Base-by-base conservation (phyloP, 92 coral and sea anemone species). In the Palythoa grandis region DNA sequence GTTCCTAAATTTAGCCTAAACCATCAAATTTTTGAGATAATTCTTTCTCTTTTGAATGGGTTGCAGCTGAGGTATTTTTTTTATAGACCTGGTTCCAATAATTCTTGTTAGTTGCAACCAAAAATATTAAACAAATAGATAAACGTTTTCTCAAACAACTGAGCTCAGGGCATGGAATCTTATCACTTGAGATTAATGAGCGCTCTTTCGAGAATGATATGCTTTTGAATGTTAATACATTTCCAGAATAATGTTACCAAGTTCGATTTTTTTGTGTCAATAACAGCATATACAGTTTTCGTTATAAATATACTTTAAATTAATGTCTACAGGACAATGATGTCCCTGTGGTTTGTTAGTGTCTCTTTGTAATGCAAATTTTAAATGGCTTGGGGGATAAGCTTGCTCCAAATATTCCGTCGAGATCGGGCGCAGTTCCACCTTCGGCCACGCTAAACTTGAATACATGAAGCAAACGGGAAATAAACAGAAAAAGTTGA, bases 371-470 rank as follows among this genome's bases (percentile, higher is more conserved):
- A 24, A 93, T 91, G 24, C 84, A 68, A 50, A 97, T 78, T 15
- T 89, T 56, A 79, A 91, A 97, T 3, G 99, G 99, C 57, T 97
- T 97, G 1, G 99, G 98, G 35, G 92, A 89, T 65, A 97, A 77
- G 17, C 93, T 94, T 23, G 99, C 92, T 7, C 97, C 98, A 69
- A 95, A 92, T 70, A 95, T 70, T 70, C 98, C 99, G 47, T 95
- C 98, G 52, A 91, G 88, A 52, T 94, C 97, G 16, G 99, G 99
- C 10, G 78, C 88, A 70, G 90, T 84, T 12, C 77, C 86, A 20
- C 78, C 88, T 12, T 78, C 87, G 1, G 99, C 93, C 2, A 97
- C 88, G 40, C 92, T 94, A 50, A 95, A 93, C 52, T 69, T 86
- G 60, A 97, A 97, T 88, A 89, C 91, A 89, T 95, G 95, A 22